Percentiles rank a stretch among this genome's conserved stretches.
These are phyloP conservation scores for Dendrocincla tyrannina DNA, from an alignment of 2,797 vertebrate genomes.

Conservation along the genomic window DNA sequence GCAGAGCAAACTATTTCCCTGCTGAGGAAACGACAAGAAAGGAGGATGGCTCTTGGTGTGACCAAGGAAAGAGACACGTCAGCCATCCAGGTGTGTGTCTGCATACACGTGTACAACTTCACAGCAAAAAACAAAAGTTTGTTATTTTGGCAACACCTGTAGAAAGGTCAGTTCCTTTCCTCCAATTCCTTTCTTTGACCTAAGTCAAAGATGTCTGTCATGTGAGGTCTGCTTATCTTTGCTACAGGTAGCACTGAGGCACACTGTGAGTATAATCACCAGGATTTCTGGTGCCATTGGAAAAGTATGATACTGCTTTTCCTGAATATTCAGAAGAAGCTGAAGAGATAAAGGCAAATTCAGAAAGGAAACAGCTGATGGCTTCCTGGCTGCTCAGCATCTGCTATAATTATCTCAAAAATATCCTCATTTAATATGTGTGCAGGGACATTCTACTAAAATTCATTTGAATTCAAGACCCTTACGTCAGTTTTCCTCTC, in stretches of 20 bases:
- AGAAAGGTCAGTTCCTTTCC: not conserved
- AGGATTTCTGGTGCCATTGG: not conserved
- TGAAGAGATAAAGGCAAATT: not conserved
- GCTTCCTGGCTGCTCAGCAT: not conserved
- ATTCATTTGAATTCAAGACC: not conserved
- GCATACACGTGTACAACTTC: not conserved
- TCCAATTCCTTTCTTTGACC: not conserved
- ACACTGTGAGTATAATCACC: not conserved
- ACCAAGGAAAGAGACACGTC: not conserved
- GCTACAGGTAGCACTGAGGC: not conserved
- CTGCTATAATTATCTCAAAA: not conserved
- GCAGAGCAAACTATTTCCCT: not conserved
- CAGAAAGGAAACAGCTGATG: not conserved
- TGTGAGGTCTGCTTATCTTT: not conserved
- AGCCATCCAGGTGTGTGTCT: not conserved
- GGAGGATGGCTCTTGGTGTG: not conserved
- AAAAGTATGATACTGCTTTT: not conserved
- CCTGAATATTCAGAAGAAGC: not conserved
- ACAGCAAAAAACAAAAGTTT: not conserved
- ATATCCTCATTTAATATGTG: not conserved
- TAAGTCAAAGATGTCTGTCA: not conserved
- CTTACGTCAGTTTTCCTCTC: not conserved
- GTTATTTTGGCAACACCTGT: not conserved
- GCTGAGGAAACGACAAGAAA: not conserved
- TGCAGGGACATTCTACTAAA: not conserved